phyloP scores from a whole-genome alignment of 2,888 invertebrate genomes.

The Parapristionchus giblindavisi region DNA sequence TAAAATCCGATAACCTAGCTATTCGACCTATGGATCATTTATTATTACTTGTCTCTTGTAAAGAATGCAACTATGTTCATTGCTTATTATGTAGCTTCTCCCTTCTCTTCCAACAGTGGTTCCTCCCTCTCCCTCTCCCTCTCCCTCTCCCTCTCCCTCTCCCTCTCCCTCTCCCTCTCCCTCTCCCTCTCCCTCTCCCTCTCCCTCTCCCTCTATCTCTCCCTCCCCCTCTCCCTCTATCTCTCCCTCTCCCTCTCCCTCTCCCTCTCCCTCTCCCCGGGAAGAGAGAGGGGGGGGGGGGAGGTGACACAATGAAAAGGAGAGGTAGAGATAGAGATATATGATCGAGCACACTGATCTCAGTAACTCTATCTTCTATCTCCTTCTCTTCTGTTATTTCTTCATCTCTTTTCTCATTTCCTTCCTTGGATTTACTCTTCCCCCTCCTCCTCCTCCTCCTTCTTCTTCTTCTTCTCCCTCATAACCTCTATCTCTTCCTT shows the following conservation, averaged over 20 bases:
- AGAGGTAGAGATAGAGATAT: background rate
- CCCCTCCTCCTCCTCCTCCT: background rate
- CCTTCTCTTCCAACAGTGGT: background rate
- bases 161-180: background rate
- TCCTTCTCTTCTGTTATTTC: background rate
- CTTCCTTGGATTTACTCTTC: background rate
- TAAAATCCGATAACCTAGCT: no score
- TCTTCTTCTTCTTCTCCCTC: background rate
- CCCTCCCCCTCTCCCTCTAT: background rate
- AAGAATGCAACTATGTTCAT: no score
- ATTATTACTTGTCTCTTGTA: no score
- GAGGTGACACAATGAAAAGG: background rate
- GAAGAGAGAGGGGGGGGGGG: background rate
- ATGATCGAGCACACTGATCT: background rate
- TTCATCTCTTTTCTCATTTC: background rate
- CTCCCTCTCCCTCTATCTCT: constrained; percentile 1
- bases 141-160: background rate
- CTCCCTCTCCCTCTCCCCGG: background rate
- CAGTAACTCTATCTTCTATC: background rate
- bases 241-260: background rate
- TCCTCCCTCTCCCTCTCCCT: background rate
- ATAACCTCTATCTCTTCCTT: no score
- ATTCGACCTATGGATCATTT: no score
- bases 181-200: background rate
- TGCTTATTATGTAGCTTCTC: no score